Percentiles rank a stretch among this genome's conserved stretches.
Conservation (phyloP, 2,113 vertebrate species). For the Anas platyrhynchos region DNA sequence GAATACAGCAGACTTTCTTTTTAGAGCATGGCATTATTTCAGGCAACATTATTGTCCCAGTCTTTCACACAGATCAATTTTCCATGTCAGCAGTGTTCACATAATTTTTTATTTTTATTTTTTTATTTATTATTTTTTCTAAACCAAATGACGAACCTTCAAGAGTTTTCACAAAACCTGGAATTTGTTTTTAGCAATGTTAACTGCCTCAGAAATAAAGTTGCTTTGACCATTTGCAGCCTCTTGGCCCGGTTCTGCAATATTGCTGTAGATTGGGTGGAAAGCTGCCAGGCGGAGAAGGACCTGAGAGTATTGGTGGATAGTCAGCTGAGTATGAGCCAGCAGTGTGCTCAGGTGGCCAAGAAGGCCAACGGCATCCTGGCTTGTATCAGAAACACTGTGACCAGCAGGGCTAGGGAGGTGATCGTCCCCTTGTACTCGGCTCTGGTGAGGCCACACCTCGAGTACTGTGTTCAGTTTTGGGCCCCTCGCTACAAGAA, state of each 20-base stretch:
- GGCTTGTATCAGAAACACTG: too few relatives aligned
- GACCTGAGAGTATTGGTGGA: too few relatives aligned
- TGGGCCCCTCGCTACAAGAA: too few relatives aligned
- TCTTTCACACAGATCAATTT: neutral
- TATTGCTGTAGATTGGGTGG: neutral
- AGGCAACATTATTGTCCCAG: neutral
- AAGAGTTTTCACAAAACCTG: neutral
- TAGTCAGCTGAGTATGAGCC: too few relatives aligned
- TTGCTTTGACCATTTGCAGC: neutral
- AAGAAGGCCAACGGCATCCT: too few relatives aligned
- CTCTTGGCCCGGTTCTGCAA: neutral
- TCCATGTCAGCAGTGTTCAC: neutral
- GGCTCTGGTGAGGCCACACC: too few relatives aligned
- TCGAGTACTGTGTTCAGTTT: too few relatives aligned
- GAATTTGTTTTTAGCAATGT: neutral
- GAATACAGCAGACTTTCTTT: neutral
- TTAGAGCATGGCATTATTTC: neutral
- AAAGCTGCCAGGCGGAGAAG: too few relatives aligned
- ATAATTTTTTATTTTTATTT: neutral
- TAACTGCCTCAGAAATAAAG: neutral
- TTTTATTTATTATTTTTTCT: neutral
- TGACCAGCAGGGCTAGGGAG: too few relatives aligned
- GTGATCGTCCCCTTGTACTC: too few relatives aligned
- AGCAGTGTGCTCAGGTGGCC: too few relatives aligned
- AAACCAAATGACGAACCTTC: neutral